A percentile compares a stretch with the other conserved stretches of the same genome.
Evolutionary conservation across 2,888 invertebrate genomes (phyloP).

Genomic region (Cremastobaeus sp.): DNA sequence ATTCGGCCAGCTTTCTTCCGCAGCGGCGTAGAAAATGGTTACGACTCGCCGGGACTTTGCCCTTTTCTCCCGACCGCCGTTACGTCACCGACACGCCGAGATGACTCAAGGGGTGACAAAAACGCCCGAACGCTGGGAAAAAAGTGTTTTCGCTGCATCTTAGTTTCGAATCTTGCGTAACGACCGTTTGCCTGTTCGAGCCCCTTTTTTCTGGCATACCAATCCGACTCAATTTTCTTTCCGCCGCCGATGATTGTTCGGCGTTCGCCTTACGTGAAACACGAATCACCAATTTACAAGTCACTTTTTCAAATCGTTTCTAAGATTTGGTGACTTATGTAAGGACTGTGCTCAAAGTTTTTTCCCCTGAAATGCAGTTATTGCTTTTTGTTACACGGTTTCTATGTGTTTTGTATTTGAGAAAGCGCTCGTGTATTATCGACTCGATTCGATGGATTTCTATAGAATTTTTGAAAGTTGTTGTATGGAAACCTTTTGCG

Average conservation of each 20-base stretch:
- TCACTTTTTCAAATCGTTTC: constrained; percentile 6
- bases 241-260: constrained; percentile 30
- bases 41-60: constrained; percentile 59
- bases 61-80: constrained; percentile 62
- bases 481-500: too few relatives aligned
- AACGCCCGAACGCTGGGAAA: constrained; percentile 7
- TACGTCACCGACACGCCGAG: constrained; percentile 62
- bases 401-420: too few relatives aligned
- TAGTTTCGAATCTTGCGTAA: constrained; percentile 21
- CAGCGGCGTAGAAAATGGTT: too few relatives aligned
- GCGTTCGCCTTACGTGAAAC: constrained; percentile 35
- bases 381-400: neutral
- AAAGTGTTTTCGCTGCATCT: constrained; percentile 22
- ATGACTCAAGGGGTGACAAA: constrained; percentile 21
- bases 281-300: constrained; percentile 40
- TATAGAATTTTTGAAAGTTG: too few relatives aligned
- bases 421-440: too few relatives aligned
- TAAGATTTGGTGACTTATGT: constrained; percentile 22
- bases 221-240: constrained; percentile 9
- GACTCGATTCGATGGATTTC: too few relatives aligned
- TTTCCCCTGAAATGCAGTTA: constrained; percentile 10
- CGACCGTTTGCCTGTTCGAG: constrained; percentile 24
- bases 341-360: constrained; percentile 6
- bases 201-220: constrained; percentile 13
- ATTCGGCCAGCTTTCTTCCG: constrained; percentile 3